Evolutionary conservation across 2,888 invertebrate genomes (phyloP).

Genomic region (Orthonevra nobilis): DNA sequence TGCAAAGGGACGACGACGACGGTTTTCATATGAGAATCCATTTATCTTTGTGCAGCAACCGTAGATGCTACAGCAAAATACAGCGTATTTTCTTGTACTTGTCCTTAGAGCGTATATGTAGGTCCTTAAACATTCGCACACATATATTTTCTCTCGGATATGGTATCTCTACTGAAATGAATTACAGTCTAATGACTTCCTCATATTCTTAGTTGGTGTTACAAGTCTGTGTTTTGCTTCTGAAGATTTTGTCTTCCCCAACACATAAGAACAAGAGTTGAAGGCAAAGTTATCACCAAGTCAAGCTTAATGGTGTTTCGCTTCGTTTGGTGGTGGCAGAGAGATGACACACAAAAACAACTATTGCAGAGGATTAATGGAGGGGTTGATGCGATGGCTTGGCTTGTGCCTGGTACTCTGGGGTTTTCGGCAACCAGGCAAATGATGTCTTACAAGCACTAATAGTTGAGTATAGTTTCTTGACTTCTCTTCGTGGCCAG

Average conservation of each 20-base stretch:
- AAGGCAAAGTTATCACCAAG: slow-evolving; percentile 62
- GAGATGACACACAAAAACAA: slow-evolving; percentile 19
- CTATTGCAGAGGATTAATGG: slow-evolving; percentile 43
- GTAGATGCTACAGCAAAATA: slow-evolving; percentile 37
- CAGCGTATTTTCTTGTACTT: slow-evolving; percentile 48
- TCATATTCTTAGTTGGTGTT: slow-evolving; percentile 55
- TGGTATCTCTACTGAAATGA: slow-evolving; percentile 64
- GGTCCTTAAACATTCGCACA: slow-evolving; percentile 18
- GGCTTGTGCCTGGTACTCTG: too few species aligned
- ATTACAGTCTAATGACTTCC: slow-evolving; percentile 68
- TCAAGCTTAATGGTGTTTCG: slow-evolving; percentile 65
- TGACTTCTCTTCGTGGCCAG: too few species aligned
- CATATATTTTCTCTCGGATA: slow-evolving; percentile 4
- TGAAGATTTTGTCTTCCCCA: slow-evolving; percentile 1
- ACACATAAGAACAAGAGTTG: slow-evolving; percentile 9
- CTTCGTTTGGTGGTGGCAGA: slow-evolving; percentile 12
- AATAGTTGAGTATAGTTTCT: slow-evolving; percentile 64
- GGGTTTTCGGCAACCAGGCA: slow-evolving; percentile 38
- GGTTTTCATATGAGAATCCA: slow-evolving; percentile 68
- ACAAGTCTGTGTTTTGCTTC: slow-evolving; percentile 6
- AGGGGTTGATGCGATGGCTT: slow-evolving; percentile 17
- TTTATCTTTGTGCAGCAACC: slow-evolving; percentile 67
- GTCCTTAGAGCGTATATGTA: slow-evolving; percentile 35
- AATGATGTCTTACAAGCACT: slow-evolving; percentile 55
- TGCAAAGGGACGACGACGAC: slow-evolving; percentile 55